These are phyloP conservation scores for Helicorthomorpha holstii DNA, from an alignment of 1,140 invertebrate species.

Conservation along the genomic window DNA sequence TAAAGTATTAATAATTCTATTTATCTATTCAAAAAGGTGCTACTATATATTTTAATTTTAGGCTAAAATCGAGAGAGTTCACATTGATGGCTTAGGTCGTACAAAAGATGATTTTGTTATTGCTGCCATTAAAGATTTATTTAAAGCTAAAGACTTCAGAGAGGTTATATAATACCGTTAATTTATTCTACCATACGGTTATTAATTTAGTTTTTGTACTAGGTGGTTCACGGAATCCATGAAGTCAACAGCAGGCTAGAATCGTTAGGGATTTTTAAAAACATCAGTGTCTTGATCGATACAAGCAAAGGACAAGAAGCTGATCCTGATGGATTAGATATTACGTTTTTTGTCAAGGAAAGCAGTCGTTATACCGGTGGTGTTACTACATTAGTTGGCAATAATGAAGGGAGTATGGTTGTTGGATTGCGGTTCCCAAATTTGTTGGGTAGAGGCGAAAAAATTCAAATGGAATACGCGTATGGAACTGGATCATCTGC, in stretches of 20 bases:
- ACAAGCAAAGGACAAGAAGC: constrained; percentile 51
- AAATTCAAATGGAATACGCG: constrained; percentile 53
- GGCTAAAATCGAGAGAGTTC: constrained; percentile 57
- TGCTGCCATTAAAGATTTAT: constrained; percentile 48
- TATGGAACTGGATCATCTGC: constrained; percentile 49
- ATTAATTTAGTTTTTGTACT: constrained; percentile 14
- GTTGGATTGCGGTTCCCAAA: constrained; percentile 55
- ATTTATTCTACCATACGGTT: constrained; percentile 4
- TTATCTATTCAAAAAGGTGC: neutral
- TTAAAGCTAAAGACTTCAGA: constrained; percentile 40
- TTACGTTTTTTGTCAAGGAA: constrained; percentile 66
- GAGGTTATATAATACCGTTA: constrained; percentile 35
- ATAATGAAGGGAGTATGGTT: constrained; percentile 64
- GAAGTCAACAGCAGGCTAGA: constrained; percentile 48
- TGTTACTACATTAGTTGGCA: constrained; percentile 62
- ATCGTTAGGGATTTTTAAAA: constrained; percentile 61
- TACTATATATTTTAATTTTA: constrained; percentile 19
- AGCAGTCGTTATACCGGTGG: constrained; percentile 50
- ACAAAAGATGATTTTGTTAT: constrained; percentile 71
- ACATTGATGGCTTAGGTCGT: constrained; percentile 56
- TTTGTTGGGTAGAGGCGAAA: constrained; percentile 61
- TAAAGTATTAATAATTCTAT: too few relatives aligned
- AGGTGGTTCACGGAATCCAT: constrained; percentile 30
- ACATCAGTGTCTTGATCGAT: constrained; percentile 62
- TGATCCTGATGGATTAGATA: constrained; percentile 57